These are phyloP conservation scores for Pristionchus fissidentatus DNA, from an alignment of 2,888 invertebrate species.

Conservation along the genomic window DNA sequence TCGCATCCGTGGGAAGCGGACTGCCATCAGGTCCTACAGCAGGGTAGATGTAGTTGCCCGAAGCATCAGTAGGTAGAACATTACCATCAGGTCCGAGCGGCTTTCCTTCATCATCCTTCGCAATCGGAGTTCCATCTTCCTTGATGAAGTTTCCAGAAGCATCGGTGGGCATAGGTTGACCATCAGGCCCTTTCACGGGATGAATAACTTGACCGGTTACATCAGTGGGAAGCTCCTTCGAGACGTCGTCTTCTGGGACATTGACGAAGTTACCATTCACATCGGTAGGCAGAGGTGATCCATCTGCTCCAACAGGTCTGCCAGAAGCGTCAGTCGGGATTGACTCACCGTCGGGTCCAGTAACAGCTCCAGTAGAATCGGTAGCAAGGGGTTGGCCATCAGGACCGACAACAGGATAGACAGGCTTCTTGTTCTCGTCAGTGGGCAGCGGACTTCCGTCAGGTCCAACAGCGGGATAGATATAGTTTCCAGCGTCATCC, in stretches of 20 bases:
- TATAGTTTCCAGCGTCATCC: slow-evolving; percentile 55
- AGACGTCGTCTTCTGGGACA: slow-evolving; percentile 52
- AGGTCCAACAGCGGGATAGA: slow-evolving; percentile 52
- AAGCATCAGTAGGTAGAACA: slow-evolving; percentile 60
- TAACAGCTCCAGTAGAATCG: slow-evolving; percentile 48
- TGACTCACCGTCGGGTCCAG: slow-evolving; percentile 52
- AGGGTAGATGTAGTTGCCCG: slow-evolving; percentile 70
- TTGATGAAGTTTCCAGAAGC: slow-evolving; percentile 59
- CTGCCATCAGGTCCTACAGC: slow-evolving; percentile 62
- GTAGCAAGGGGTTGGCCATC: slow-evolving; percentile 54
- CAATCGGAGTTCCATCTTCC: slow-evolving; percentile 52
- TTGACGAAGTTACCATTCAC: slow-evolving; percentile 48
- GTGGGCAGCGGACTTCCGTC: slow-evolving; percentile 55
- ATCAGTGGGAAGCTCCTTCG: slow-evolving; percentile 49
- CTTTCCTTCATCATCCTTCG: not conserved
- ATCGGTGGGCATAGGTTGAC: slow-evolving; percentile 55
- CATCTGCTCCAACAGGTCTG: slow-evolving; percentile 55
- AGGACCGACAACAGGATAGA: slow-evolving; percentile 57
- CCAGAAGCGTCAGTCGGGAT: slow-evolving; percentile 53
- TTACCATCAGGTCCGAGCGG: slow-evolving; percentile 50
- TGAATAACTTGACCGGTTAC: not conserved
- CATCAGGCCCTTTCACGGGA: slow-evolving; percentile 53
- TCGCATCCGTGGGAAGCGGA: slow-evolving; percentile 55
- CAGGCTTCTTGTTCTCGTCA: slow-evolving; percentile 51
- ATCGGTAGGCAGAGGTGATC: slow-evolving; percentile 59